Conservation (phyloP, 2,113 vertebrate species). For the Poeciliopsis turrubarensis region DNA sequence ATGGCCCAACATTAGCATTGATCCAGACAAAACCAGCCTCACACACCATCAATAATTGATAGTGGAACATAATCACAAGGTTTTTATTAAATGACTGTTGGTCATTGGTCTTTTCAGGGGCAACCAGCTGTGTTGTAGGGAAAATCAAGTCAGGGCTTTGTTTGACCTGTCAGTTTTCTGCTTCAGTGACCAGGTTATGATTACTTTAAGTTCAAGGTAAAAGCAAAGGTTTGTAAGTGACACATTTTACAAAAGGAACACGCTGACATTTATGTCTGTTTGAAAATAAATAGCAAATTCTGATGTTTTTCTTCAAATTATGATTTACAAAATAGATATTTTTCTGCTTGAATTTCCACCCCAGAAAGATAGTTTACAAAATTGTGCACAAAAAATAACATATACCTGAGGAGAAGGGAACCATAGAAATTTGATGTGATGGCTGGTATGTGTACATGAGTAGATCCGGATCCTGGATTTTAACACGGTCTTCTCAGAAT, state of each 20-base stretch:
- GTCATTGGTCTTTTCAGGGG: conserved; percentile 50
- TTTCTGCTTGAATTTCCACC: conserved; percentile 64
- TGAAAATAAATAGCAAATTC: background rate
- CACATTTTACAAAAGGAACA: background rate
- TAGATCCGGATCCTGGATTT: conserved; percentile 20
- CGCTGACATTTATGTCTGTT: background rate
- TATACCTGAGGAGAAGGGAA: conserved; percentile 19
- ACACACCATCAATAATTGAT: conserved; percentile 73
- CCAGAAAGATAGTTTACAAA: conserved; percentile 55
- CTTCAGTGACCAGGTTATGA: conserved; percentile 7
- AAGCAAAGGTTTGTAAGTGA: background rate
- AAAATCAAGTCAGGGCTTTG: conserved; percentile 42
- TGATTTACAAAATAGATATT: conserved; percentile 70
- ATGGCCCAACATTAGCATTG: conserved; percentile 64
- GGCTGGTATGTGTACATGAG: conserved; percentile 45
- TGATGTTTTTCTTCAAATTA: conserved; percentile 19
- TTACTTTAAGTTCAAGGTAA: conserved; percentile 1
- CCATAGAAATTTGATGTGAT: conserved; percentile 10
- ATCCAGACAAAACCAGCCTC: conserved; percentile 65
- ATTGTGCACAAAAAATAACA: conserved; percentile 38
- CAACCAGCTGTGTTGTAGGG: conserved; percentile 65
- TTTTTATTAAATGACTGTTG: conserved; percentile 60
- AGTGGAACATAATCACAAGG: conserved; percentile 62
- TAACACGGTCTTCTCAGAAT: conserved; percentile 20
- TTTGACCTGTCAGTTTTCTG: conserved; percentile 17